Evolutionary conservation across 2,113 vertebrate species (phyloP), one percentile per base, ranked within the genome.

Genomic region (Callionymus lyra): DNA sequence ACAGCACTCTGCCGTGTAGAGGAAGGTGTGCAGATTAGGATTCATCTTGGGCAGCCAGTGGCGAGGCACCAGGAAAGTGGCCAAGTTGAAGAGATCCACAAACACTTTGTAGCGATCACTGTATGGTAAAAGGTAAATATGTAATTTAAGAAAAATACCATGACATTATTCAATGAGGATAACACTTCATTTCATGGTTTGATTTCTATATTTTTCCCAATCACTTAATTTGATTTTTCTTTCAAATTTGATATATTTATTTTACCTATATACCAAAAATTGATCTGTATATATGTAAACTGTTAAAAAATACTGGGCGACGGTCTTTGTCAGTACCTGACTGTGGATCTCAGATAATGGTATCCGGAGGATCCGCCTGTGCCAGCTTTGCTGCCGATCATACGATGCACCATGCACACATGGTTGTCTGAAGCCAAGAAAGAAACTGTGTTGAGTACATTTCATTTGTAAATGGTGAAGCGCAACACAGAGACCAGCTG

Each of bases 81-180:
- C 92, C 72, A 98, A 85, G 70, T 98, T 98, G 82, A 98, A 98
- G 56, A 98, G 83, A 61, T 98, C 95, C 73, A 97, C 91, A 45
- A 98, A 98, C 9, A 98, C 94, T 59, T 98, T 98, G 80, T 98
- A 98, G 50, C 94, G 92, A 74, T 98, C 95, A 62, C 95, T 98
- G 76, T 18, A 52, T 12, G 34, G 50, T 13, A 53, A 6, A 41
- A 41, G 6, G 3, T 2, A 40, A 41, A 27, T 27, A 27, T 27
- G 21, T 27, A 4, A 27, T 27, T 27, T 27, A 27, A n/a, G n/a
- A n/a, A n/a, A n/a, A n/a, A n/a, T n/a, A n/a, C n/a, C n/a, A n/a
- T n/a, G n/a, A n/a, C n/a, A n/a, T n/a, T n/a, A n/a, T n/a, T n/a
- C n/a, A n/a, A n/a, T n/a, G n/a, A n/a, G n/a, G n/a, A n/a, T n/a